Conservation (phyloP, 2,797 vertebrate species). For the Lepus oiostolus region DNA sequence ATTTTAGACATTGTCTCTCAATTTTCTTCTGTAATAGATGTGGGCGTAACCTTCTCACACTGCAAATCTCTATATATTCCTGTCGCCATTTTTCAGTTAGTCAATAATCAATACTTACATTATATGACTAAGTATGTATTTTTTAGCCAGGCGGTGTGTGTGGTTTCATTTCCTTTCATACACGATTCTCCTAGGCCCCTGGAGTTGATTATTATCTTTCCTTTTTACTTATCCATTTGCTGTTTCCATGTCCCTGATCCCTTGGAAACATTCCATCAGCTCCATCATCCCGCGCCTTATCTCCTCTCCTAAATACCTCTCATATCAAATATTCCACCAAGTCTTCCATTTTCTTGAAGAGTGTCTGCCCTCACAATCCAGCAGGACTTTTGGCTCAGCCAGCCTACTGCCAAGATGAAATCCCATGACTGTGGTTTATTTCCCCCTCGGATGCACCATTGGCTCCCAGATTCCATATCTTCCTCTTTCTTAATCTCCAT, state of each 20-base stretch:
- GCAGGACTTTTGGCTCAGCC: rapidly evolving
- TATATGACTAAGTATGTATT: neutral
- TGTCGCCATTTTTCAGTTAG: neutral
- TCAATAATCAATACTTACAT: neutral
- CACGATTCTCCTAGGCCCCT: neutral
- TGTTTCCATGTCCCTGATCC: neutral
- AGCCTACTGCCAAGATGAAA: neutral
- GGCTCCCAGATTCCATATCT: neutral
- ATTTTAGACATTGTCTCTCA: neutral
- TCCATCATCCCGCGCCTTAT: neutral
- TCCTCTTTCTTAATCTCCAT: neutral
- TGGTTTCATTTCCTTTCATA: neutral
- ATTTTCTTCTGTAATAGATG: neutral
- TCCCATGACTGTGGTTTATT: neutral
- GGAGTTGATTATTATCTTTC: neutral
- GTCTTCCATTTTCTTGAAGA: neutral
- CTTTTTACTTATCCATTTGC: neutral
- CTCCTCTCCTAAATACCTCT: neutral
- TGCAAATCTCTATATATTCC: neutral
- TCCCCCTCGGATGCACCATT: neutral
- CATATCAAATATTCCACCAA: neutral
- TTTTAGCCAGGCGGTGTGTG: neutral
- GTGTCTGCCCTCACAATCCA: neutral
- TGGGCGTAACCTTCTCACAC: neutral
- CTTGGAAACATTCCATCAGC: neutral